Conservation (phyloP, 1,140 invertebrate species). For the Hydropsyche tenuis region DNA sequence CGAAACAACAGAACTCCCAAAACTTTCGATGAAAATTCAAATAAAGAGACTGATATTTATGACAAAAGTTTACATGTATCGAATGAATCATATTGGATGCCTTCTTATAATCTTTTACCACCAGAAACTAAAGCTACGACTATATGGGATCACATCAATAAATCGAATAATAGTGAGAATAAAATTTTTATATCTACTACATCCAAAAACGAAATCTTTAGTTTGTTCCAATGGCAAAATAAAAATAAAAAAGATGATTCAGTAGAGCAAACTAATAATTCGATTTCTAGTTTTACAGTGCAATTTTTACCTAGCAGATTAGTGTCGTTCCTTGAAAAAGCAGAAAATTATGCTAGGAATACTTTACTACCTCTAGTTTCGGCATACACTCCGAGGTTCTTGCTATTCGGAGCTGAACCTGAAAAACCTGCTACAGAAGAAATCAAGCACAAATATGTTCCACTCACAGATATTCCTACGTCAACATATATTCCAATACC, state of each 20-base stretch:
- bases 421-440: constrained; percentile 48
- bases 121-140: constrained; percentile 40
- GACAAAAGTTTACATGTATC: constrained; percentile 33
- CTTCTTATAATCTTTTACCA: constrained; percentile 44
- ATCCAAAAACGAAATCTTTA: constrained; percentile 52
- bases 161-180: neutral
- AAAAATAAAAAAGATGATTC: constrained; percentile 53
- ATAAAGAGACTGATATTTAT: constrained; percentile 22
- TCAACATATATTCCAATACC: constrained; percentile 51
- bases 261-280: constrained; percentile 51
- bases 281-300: constrained; percentile 67
- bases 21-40: constrained; percentile 38
- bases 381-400: constrained; percentile 74
- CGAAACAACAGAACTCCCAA: constrained; percentile 47
- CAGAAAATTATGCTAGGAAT: constrained; percentile 79
- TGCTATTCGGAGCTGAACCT: constrained; percentile 61
- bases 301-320: constrained; percentile 79
- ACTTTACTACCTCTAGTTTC: constrained; percentile 77
- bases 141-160: constrained; percentile 44
- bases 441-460: constrained; percentile 58
- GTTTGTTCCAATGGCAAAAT: constrained; percentile 50
- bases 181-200: constrained; percentile 40
- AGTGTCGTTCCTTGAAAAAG: constrained; percentile 78
- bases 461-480: constrained; percentile 51
- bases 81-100: constrained; percentile 43